These are phyloP conservation scores for Orthosia gothica DNA, from an alignment of 2,888 invertebrate genomes.

Conservation along the genomic window DNA sequence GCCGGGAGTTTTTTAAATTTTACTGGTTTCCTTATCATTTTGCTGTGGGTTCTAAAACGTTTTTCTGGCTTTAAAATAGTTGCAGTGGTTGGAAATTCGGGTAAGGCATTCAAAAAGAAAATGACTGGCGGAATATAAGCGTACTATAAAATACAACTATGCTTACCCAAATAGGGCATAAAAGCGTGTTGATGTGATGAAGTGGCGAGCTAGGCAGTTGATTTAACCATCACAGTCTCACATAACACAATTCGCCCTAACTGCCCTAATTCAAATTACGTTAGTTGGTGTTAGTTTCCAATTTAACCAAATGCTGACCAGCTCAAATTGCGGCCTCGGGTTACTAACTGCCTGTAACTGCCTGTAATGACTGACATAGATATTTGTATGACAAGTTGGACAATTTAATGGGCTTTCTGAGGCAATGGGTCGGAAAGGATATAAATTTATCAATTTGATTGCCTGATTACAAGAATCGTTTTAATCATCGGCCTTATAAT, in stretches of 20 bases:
- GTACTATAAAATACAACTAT: no score
- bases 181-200: no score
- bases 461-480: no score
- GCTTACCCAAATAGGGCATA: no score
- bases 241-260: conserved; percentile 11
- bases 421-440: background rate
- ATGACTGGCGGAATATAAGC: no score
- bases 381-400: background rate
- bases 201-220: background rate
- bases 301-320: conserved; percentile 10
- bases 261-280: conserved; percentile 2
- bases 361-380: conserved; percentile 17
- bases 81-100: no score
- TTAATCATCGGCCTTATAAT: no score
- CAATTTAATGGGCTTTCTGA: background rate
- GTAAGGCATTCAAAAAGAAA: no score
- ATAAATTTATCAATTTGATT: background rate
- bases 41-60: no score
- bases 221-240: background rate
- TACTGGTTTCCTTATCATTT: no score
- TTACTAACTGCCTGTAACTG: conserved; percentile 18
- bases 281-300: conserved; percentile 17
- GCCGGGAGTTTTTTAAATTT: no score
- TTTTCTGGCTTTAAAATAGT: no score
- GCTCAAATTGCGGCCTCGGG: background rate